Percentiles rank a stretch among this genome's conserved stretches.
Conservation (phyloP, 2,113 vertebrate genomes). For the Xenopus borealis region DNA sequence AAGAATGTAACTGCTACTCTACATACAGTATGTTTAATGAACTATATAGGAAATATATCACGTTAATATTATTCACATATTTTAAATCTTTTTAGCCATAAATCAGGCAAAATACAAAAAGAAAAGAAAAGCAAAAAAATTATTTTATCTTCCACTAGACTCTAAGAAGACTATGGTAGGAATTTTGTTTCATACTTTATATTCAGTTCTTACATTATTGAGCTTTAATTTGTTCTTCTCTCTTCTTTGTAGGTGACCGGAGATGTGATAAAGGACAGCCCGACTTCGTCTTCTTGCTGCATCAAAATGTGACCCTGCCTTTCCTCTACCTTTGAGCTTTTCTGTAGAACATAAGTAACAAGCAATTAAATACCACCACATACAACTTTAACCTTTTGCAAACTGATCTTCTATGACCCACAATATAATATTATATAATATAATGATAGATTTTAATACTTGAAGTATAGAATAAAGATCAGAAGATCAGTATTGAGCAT, state of each 20-base stretch:
- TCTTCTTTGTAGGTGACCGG: conserved; percentile 91
- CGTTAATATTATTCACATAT: no score
- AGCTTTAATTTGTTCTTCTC: conserved; percentile 96
- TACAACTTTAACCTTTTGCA: conserved; percentile 35
- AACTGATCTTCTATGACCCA: conserved; percentile 15
- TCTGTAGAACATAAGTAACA: conserved; percentile 68
- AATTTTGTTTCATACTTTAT: no score
- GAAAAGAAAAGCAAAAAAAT: no score
- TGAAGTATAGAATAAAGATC: background rate
- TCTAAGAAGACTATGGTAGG: no score
- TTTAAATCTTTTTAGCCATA: no score
- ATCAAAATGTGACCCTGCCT: conserved; percentile 80
- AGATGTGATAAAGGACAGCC: conserved; percentile 93
- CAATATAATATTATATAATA: conserved; percentile 32
- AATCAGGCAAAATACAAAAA: no score
- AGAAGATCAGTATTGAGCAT: no score
- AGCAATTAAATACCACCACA: conserved; percentile 49
- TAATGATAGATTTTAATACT: conserved; percentile 27
- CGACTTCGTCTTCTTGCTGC: conserved; percentile 81
- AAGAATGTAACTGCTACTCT: no score
- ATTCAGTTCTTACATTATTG: conserved; percentile 80
- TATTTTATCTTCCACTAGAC: no score
- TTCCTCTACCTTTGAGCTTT: conserved; percentile 80
- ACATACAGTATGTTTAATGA: no score
- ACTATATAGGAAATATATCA: no score